phyloP scores from a whole-genome alignment of 2,797 vertebrate species.

The Sebastes hubbsi region DNA sequence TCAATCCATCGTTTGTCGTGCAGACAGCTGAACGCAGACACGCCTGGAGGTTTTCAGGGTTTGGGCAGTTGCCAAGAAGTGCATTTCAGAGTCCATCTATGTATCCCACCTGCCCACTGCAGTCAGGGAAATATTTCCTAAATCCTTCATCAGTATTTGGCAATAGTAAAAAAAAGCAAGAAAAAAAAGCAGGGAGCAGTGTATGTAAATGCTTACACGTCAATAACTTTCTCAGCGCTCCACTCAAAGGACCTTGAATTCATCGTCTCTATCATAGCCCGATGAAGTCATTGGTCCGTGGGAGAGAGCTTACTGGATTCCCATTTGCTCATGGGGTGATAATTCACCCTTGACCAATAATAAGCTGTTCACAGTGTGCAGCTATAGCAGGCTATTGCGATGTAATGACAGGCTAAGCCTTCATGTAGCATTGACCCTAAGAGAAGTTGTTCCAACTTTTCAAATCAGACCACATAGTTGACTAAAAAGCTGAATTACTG shows the following conservation, averaged over 20 bases:
- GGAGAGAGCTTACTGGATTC: conserved; percentile 49
- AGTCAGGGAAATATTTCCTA: neutral
- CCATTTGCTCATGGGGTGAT: conserved; percentile 43
- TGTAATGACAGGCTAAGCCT: conserved; percentile 37
- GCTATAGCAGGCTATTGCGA: neutral
- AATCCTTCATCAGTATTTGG: conserved; percentile 4
- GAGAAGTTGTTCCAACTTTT: conserved; percentile 37
- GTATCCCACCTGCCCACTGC: conserved; percentile 26
- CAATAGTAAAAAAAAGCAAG: neutral
- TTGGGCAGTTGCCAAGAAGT: conserved; percentile 53
- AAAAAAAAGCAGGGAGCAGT: neutral
- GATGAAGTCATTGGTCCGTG: conserved; percentile 32
- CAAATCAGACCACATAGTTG: neutral
- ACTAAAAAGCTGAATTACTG: neutral
- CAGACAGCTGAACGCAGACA: conserved; percentile 45
- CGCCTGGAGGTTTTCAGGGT: conserved; percentile 39
- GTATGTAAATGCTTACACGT: conserved; percentile 18
- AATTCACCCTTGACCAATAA: conserved; percentile 68
- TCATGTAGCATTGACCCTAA: conserved; percentile 11
- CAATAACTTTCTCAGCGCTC: conserved; percentile 11
- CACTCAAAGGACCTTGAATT: conserved; percentile 31
- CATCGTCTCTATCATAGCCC: conserved; percentile 22
- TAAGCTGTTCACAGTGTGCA: conserved; percentile 40
- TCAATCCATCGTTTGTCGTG: conserved; percentile 48
- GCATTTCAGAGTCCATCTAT: conserved; percentile 41